Base-by-base conservation (phyloP, 2,113 vertebrate species). In the Equus przewalskii region DNA sequence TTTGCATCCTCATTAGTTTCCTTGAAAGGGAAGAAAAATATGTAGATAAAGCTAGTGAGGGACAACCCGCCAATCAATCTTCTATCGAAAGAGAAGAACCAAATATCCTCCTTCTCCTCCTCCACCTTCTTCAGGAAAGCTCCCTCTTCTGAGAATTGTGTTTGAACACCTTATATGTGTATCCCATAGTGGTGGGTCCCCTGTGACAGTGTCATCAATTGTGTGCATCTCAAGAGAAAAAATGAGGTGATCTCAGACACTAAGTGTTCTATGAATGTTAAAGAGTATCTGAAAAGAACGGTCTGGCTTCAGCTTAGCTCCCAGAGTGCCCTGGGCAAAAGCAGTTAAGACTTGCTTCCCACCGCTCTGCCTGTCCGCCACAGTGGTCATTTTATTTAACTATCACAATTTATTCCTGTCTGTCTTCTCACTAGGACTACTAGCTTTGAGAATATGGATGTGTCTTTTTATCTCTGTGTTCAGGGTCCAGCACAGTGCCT, bases 1-100 rank as follows among this genome's bases (percentile, higher is more conserved):
- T 84, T 97, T 70, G 14, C 30, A 82, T 67, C n/a, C 15, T 96
- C 75, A 24, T 56, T 22, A 19, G 5, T 85, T 92, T 91, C 33
- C 64, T 58, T 84, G 51, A 88, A 69, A 92, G 49, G 54, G 24
- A 19, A 60, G 7, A 90, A 73, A 65, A 24, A 33, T 8, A 54
- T 30, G 18, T 58, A 70, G 51, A 51, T 86, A 64, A 19, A 60
- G 46, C 22, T 36, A 65, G 44, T 69, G 24, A 51, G 33, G 54
- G 69, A 41, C 36, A 92, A 65, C 33, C 15, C 28, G 65, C n/a
- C 30, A 46, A 65, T 93, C 88, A 86, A 44, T 4, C 58, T 46
- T 60, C 91, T 54, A 54, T 54, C 13, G 13, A 54, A 54, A 54
- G 15, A 54, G 51, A 54, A 54, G 12, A 54, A 49, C 46, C 41